Evolutionary conservation across 2,888 invertebrate species (phyloP).

Genomic region (Spodoptera exigua): DNA sequence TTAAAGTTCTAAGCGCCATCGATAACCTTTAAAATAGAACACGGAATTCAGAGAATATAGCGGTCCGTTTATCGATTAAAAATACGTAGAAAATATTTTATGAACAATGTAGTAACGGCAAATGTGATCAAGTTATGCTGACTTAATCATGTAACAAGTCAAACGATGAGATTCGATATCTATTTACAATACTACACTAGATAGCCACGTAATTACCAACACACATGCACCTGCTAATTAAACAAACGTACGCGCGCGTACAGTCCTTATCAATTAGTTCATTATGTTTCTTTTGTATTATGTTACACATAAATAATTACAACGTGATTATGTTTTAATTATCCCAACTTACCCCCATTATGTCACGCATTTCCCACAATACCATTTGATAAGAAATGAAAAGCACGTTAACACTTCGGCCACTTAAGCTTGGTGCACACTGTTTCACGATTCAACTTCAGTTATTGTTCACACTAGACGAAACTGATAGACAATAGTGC

Average conservation of each 20-base stretch:
- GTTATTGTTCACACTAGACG: conserved; percentile 16
- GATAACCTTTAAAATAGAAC: conserved; percentile 36
- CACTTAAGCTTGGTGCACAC: conserved; percentile 22
- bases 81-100: conserved; percentile 33
- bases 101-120: conserved; percentile 12
- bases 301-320: background rate
- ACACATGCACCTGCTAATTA: conserved; percentile 11
- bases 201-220: conserved; percentile 22
- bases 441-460: conserved; percentile 7
- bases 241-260: conserved; percentile 15
- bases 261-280: conserved; percentile 4
- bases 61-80: conserved; percentile 31
- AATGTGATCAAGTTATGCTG: conserved; percentile 26
- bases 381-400: conserved; percentile 27
- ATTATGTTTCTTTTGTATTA: background rate
- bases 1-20: conserved; percentile 10
- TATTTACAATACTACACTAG: conserved; percentile 30
- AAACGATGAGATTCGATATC: conserved; percentile 29
- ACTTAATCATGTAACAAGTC: conserved; percentile 22
- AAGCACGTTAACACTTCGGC: conserved; percentile 6
- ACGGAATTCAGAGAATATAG: conserved; percentile 33
- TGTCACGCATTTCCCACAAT: conserved; percentile 23
- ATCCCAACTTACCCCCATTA: conserved; percentile 46
- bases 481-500: conserved; percentile 4
- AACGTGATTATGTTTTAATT: conserved; percentile 18